Evolutionary conservation across 2,113 vertebrate species (phyloP), one percentile per base, ranked within the genome.

Genomic region (Vidua macroura): DNA sequence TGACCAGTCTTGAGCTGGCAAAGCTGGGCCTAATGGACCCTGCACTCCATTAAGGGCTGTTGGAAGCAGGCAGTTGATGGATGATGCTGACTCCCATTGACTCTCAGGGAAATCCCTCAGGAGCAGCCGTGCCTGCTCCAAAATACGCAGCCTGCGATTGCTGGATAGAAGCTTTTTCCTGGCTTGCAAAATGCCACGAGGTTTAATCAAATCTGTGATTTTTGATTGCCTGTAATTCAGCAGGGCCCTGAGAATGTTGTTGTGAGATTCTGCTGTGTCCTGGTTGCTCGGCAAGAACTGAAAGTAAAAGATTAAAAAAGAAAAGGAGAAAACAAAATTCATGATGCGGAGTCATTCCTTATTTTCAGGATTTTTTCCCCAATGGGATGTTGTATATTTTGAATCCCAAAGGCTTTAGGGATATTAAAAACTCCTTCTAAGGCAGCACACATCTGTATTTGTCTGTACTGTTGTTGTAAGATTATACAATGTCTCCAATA

Each of bases 21-120:
- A 62, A 92, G 43, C 79, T 83, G 86, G 23, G 60, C 55, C 56
- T 84, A 51, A 90, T 81, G 85, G 88, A 67, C 78, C 74, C 90
- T 94, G 81, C 46, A n/a, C 14, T 64, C 3, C 4, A 62, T 87
- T 53, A 84, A 81, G 77, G 7, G 46, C 68, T 77, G 55, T 24
- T 53, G 44, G 73, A n/a, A 74, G 64, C 5, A 0, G 59, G 81
- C 15, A 1, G 30, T 10, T 93, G 92, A 90, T 93, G n/a, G 87
- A 94, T 44, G 92, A 2, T 28, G 48, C 74, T 25, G 59, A 22
- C 30, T 94, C 27, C 59, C 43, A 12, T 24, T 23, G 39, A 53
- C n/a, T 91, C 25, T 48, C 60, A 60, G 24, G 30, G 79, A 44
- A 92, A 46, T 85, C 66, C 20, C 66, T 87, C 1, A 0, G 62